Base-by-base conservation (phyloP, 1,140 invertebrate species). In the Diplogasteroides magnus region DNA sequence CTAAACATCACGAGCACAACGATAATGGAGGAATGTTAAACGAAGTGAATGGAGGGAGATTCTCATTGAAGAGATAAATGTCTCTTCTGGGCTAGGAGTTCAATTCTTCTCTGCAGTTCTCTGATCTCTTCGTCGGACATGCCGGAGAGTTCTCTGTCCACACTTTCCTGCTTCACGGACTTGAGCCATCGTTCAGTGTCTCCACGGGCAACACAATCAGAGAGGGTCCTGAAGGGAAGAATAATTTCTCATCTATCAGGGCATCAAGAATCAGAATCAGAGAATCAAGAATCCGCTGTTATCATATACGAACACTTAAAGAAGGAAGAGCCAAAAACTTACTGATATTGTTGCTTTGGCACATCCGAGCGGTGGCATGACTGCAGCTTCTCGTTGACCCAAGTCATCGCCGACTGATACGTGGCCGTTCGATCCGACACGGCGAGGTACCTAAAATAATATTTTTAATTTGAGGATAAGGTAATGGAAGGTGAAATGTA, bases 361-460 rank as follows among this genome's bases (percentile, higher is more conserved):
- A 19, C 19, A 6, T 48, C 37, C 23, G 81, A 66, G 13, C 37
- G 48, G 26, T 64, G 59, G 11, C 60, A 11, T 19, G 6, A 6
- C 37, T 48, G 37, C 6, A 48, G 37, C 6, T 19, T 27, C 2
- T 13, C 59, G 1, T 60, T 13, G 6, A 67, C 23, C 58, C 55
- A 31, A 15, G 75, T 65, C 25, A 66, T 56, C 2, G 67, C 76
- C 15, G 65, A 28, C n/a, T 23, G 37, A 6, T 19, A 48, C 19
- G 37, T 48, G 19, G 37, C 37, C 37, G 6, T 19, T 11, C 37
- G 37, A 6, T 48, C 37, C 6, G 37, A 6, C 6, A 48, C 37
- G 6, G 37, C 6, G 37, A 48, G 37, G 37, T 48, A 48, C 19
- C 37, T 48, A 19, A 6, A 48, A 48, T 19, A 48, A 48, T 48